phyloP scores from a whole-genome alignment of 2,888 invertebrate species.

The Alloplasta piceator region DNA sequence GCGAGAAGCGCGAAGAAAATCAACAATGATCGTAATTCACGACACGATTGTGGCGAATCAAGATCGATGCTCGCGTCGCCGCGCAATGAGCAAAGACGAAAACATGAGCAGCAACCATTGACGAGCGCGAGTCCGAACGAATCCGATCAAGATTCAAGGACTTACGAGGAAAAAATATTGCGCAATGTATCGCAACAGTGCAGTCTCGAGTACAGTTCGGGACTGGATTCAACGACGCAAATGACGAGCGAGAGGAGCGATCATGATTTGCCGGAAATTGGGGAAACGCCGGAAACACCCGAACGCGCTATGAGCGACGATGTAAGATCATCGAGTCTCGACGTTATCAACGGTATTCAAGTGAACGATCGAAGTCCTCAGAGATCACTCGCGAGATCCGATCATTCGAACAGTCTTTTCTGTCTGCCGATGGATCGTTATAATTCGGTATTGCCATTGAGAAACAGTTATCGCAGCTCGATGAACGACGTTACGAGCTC shows the following conservation, averaged over 20 bases:
- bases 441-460: constrained; percentile 61
- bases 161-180: constrained; percentile 83
- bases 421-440: constrained; percentile 73
- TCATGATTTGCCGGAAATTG: constrained; percentile 79
- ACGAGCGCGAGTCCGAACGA: constrained; percentile 73
- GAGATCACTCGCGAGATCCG: constrained; percentile 66
- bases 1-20: constrained; percentile 71
- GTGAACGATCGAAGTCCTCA: constrained; percentile 39
- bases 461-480: constrained; percentile 76
- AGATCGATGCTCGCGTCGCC: constrained; percentile 50
- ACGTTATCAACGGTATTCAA: constrained; percentile 51
- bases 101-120: constrained; percentile 79
- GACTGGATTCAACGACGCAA: constrained; percentile 79
- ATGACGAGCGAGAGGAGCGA: constrained; percentile 80
- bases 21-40: constrained; percentile 71
- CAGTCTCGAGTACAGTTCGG: constrained; percentile 88
- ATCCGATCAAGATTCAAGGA: constrained; percentile 77
- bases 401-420: constrained; percentile 78
- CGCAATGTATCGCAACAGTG: constrained; percentile 89
- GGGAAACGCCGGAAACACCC: constrained; percentile 72
- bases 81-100: constrained; percentile 71
- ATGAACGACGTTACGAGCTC: constrained; percentile 77
- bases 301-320: constrained; percentile 61
- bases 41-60: constrained; percentile 54
- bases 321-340: constrained; percentile 58